These are phyloP conservation scores for Botrylloides violaceus DNA, from an alignment of 23 tunicate species.

Conservation along the genomic window DNA sequence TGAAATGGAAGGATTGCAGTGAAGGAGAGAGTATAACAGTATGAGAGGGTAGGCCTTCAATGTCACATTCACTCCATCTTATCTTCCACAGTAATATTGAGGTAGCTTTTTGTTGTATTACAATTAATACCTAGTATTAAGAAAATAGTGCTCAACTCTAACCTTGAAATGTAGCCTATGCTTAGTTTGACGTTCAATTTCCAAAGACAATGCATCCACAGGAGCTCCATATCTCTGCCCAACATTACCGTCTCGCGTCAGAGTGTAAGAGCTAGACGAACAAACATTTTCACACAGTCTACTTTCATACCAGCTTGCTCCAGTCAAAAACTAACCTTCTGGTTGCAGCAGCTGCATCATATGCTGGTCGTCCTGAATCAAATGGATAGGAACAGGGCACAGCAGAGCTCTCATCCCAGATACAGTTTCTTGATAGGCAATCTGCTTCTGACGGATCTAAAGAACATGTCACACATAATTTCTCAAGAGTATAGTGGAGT, in stretches of 20 bases:
- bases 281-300: too few species aligned
- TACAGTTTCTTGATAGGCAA: conserved; percentile 45
- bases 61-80: too few species aligned
- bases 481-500: too few species aligned
- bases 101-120: too few species aligned
- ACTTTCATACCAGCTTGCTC: too few species aligned
- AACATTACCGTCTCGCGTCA: neutral
- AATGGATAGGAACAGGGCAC: neutral
- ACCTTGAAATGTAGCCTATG: conserved; percentile 76
- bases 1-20: too few species aligned
- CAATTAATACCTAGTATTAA: too few species aligned
- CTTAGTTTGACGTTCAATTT: conserved; percentile 52
- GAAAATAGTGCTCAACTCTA: too few species aligned
- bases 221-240: conserved; percentile 40
- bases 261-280: neutral
- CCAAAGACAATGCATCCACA: conserved; percentile 33
- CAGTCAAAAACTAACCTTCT: neutral
- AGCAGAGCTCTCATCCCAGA: conserved; percentile 31
- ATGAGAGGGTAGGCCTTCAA: too few species aligned
- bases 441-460: conserved; percentile 6
- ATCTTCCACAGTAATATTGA: too few species aligned
- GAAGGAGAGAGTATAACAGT: too few species aligned
- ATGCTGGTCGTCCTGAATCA: neutral
- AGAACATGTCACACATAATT: too few species aligned
- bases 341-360: neutral